Conservation (phyloP, 2,113 vertebrate genomes). For the Gadus macrocephalus region DNA sequence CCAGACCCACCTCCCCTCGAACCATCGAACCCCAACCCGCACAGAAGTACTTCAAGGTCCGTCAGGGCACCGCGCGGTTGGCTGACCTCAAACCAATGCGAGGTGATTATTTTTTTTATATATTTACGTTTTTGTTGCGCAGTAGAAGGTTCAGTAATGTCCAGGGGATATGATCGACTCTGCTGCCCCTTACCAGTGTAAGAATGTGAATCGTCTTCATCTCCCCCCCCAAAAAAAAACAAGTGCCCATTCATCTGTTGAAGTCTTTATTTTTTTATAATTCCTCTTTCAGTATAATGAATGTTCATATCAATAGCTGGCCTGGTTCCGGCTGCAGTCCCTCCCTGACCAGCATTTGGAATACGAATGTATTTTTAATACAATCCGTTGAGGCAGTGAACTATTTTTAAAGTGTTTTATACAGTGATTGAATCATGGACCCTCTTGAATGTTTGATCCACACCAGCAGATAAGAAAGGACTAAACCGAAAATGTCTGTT, state of each 20-base stretch:
- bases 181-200: conserved; percentile 37
- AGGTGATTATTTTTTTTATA: not conserved
- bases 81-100: conserved; percentile 51
- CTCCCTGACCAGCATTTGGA: conserved; percentile 53
- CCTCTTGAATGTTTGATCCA: conserved; percentile 23
- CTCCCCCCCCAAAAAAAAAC: not conserved
- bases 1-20: not conserved
- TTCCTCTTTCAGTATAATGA: not conserved
- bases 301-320: conserved; percentile 1
- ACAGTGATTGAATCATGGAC: conserved; percentile 12
- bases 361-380: conserved; percentile 58
- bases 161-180: conserved; percentile 16
- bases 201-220: conserved; percentile 43
- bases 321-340: not conserved
- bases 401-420: conserved; percentile 29
- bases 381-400: conserved; percentile 8
- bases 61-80: conserved; percentile 6
- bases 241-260: conserved; percentile 57
- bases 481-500: conserved; percentile 3
- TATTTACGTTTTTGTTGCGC: not conserved
- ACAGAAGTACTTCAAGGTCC: conserved; percentile 16
- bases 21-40: not conserved
- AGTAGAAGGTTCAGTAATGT: conserved; percentile 4
- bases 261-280: conserved; percentile 48
- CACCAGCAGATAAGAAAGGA: conserved; percentile 53